These are phyloP conservation scores for Gerris lacustris DNA, from an alignment of 2,888 invertebrate species.

Conservation along the genomic window DNA sequence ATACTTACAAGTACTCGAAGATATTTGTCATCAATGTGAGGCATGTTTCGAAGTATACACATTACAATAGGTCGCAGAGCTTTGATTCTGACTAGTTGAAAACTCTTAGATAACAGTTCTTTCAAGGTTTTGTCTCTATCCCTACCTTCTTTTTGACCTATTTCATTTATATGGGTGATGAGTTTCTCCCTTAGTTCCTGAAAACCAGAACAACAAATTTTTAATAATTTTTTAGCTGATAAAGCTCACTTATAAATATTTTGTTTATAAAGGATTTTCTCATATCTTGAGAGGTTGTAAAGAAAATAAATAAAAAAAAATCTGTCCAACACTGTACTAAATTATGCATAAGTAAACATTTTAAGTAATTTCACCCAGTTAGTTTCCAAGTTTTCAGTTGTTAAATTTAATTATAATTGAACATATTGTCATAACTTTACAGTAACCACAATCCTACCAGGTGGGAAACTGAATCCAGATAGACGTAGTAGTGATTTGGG, in stretches of 20 bases:
- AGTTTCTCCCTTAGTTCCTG: conserved; percentile 56
- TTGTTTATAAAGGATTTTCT: no score
- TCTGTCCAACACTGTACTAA: no score
- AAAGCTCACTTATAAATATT: neutral
- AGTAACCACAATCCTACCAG: no score
- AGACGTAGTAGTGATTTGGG: no score
- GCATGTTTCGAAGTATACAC: conserved; percentile 83
- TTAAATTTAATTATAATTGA: no score
- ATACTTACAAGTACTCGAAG: conserved; percentile 53
- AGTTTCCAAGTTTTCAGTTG: no score
- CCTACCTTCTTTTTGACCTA: conserved; percentile 58
- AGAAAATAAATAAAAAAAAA: no score
- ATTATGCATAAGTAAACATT: no score
- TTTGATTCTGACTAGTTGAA: conserved; percentile 84
- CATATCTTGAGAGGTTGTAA: no score
- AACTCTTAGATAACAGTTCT: conserved; percentile 80
- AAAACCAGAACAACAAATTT: conserved; percentile 26
- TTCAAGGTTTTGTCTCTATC: conserved; percentile 74
- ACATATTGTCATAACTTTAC: no score
- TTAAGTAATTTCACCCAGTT: no score
- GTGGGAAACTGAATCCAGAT: no score
- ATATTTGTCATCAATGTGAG: conserved; percentile 85
- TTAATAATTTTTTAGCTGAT: neutral
- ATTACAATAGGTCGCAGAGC: conserved; percentile 85
- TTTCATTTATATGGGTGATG: conserved; percentile 68